These are phyloP conservation scores for Hirtodrosophila alboralis DNA, from an alignment of 2,888 invertebrate species.

Conservation along the genomic window DNA sequence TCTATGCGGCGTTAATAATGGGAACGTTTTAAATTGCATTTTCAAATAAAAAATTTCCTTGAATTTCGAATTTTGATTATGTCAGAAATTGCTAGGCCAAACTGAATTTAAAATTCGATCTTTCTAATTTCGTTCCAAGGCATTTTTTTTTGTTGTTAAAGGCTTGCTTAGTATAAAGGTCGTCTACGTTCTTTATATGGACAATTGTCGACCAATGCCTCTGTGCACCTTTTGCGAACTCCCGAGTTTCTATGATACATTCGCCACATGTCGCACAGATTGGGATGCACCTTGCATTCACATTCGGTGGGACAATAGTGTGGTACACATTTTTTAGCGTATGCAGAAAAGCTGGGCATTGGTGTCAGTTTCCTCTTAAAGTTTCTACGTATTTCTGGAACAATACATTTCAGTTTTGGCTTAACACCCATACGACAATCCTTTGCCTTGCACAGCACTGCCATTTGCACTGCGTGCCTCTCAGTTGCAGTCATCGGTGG, in stretches of 20 bases:
- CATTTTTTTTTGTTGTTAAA: no score
- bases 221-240: conserved; percentile 20
- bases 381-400: rapidly evolving
- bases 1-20: conserved; percentile 1
- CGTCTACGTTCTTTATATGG: conserved; percentile 13
- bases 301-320: conserved; percentile 49
- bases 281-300: conserved; percentile 18
- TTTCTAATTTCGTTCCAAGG: no score
- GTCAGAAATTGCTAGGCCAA: background rate
- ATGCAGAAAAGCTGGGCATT: conserved; percentile 58
- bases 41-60: conserved; percentile 5
- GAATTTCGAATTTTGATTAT: conserved; percentile 20
- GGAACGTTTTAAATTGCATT: conserved; percentile 7
- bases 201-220: conserved; percentile 31
- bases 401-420: background rate
- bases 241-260: conserved; percentile 3
- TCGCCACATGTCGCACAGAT: conserved; percentile 46
- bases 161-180: conserved; percentile 1
- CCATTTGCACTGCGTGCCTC: no score
- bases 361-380: conserved; percentile 42
- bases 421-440: background rate
- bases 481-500: no score
- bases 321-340: background rate
- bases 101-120: no score
- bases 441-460: conserved; percentile 3